These are phyloP conservation scores for Hemicentrotus pulcherrimus DNA, from an alignment of 35 echinoderm and acorn worm genomes.

Conservation along the genomic window DNA sequence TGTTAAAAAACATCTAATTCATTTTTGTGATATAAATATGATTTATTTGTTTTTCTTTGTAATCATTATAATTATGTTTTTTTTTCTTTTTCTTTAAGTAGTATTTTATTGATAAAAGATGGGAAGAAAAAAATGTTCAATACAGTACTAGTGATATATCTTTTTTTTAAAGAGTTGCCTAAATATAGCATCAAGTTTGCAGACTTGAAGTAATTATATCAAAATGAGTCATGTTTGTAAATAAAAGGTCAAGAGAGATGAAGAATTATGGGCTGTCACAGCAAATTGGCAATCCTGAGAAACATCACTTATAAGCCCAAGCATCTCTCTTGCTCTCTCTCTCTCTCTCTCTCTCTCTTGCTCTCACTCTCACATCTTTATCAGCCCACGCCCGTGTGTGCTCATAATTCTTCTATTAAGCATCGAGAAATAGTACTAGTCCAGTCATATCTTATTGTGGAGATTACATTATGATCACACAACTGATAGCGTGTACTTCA, in stretches of 20 bases:
- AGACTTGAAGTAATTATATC: constrained; percentile 13
- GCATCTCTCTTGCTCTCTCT: not conserved
- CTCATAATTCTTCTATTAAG: not conserved
- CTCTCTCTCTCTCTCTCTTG: not conserved
- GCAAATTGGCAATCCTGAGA: not conserved
- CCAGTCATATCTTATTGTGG: not conserved
- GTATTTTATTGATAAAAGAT: no score
- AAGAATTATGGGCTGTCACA: not conserved
- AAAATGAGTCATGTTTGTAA: constrained; percentile 14
- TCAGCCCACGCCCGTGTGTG: not conserved
- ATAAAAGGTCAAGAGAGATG: constrained; percentile 13
- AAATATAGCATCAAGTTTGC: not conserved
- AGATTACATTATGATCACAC: not conserved
- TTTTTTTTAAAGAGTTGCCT: not conserved
- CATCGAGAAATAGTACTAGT: not conserved
- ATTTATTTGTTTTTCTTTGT: no score
- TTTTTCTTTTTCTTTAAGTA: no score
- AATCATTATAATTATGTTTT: no score
- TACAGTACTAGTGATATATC: no score
- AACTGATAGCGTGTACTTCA: not conserved
- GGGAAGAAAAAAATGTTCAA: no score
- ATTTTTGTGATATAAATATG: no score
- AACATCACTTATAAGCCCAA: not conserved
- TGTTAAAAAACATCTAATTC: no score
- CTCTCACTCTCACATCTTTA: not conserved